Conservation (phyloP, 2,113 vertebrate genomes). For the Cephalopholis sonnerati region DNA sequence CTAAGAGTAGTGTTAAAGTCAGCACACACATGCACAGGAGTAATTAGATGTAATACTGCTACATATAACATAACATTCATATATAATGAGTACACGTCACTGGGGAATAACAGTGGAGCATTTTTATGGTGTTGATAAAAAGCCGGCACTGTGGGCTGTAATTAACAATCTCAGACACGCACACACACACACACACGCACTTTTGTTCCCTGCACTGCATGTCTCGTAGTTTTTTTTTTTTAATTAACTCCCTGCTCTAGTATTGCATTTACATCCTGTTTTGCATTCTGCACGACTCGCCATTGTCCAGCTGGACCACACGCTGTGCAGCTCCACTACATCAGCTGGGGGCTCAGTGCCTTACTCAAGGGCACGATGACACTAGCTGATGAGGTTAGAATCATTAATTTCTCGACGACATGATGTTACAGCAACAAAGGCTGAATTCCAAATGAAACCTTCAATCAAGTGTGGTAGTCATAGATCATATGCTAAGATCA, state of each 20-base stretch:
- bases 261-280: neutral
- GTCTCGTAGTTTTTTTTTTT: neutral
- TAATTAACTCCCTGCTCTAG: neutral
- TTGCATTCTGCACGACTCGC: neutral
- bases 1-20: too few species aligned
- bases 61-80: neutral
- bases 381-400: constrained; percentile 1
- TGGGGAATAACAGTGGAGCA: neutral
- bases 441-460: constrained; percentile 26
- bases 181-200: constrained; percentile 3
- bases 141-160: neutral
- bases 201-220: too few species aligned
- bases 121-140: constrained; percentile 5
- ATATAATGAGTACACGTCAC: neutral
- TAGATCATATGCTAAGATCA: neutral
- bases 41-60: neutral
- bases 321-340: neutral
- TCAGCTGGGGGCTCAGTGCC: neutral
- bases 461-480: neutral
- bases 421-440: neutral
- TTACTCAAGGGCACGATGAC: constrained; percentile 26
- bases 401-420: neutral
- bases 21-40: too few species aligned
- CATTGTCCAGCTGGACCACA: neutral
- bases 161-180: too few species aligned